A percentile compares a stretch with the other conserved stretches of the same genome.
phyloP scores from a whole-genome alignment of 2,888 invertebrate species.

The Drosophila anceps region DNA sequence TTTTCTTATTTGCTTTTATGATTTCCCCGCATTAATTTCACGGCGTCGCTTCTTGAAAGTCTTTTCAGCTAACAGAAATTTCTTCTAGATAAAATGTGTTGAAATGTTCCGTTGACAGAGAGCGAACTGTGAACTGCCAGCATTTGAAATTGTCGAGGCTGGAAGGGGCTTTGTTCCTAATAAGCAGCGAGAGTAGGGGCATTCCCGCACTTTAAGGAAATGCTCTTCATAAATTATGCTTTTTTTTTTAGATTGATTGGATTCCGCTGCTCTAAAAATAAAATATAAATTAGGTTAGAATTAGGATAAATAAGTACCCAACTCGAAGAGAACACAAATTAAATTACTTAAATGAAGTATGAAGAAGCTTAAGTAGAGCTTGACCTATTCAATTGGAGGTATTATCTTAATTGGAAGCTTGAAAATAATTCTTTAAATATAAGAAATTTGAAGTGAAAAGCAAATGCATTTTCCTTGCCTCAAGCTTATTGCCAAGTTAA shows the following conservation, averaged over 20 bases:
- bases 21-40: conserved; percentile 57
- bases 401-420: background rate
- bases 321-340: background rate
- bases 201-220: background rate
- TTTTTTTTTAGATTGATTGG: background rate
- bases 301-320: background rate
- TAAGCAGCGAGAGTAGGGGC: background rate
- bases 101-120: conserved; percentile 13
- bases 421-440: background rate
- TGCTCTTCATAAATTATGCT: background rate
- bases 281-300: background rate
- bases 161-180: background rate
- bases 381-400: too few relatives aligned
- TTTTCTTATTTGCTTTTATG: conserved; percentile 52
- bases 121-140: conserved; percentile 3
- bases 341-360: background rate
- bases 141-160: background rate
- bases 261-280: background rate
- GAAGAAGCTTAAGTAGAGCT: background rate
- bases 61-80: background rate
- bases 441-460: background rate
- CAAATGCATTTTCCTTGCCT: too few relatives aligned
- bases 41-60: conserved; percentile 8
- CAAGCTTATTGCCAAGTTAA: too few relatives aligned
- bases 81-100: conserved; percentile 15